These are phyloP conservation scores for Drosophila trichaetosa DNA, from an alignment of 2,888 invertebrate species.

Conservation along the genomic window DNA sequence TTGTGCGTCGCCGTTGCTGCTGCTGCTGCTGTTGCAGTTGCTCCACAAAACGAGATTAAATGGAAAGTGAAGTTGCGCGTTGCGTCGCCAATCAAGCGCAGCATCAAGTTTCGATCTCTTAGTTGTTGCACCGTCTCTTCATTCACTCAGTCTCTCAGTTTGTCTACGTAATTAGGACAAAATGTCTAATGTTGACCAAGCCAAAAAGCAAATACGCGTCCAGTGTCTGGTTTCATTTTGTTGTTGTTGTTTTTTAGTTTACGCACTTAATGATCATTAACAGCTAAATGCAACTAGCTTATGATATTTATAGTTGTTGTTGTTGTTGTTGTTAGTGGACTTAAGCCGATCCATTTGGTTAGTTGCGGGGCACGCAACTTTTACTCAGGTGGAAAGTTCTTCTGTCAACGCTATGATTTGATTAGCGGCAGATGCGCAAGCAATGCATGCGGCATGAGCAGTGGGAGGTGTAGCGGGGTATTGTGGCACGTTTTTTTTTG, in stretches of 20 bases:
- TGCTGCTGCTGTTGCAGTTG: slow-evolving; percentile 44
- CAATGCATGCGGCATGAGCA: slow-evolving; percentile 10
- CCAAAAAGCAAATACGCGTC: slow-evolving; percentile 72
- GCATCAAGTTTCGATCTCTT: slow-evolving; percentile 22
- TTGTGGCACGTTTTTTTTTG: slow-evolving; percentile 17
- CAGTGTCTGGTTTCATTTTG: slow-evolving; percentile 44
- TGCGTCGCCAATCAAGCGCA: slow-evolving; percentile 70
- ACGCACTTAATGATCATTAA: slow-evolving; percentile 58
- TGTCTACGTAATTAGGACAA: slow-evolving; percentile 79
- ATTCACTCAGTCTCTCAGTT: slow-evolving; percentile 44
- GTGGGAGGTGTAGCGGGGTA: not conserved
- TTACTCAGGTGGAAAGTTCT: slow-evolving; percentile 64
- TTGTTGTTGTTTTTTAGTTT: slow-evolving; percentile 28
- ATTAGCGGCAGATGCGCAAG: slow-evolving; percentile 56
- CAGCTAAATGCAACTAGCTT: slow-evolving; percentile 50
- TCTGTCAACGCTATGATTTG: slow-evolving; percentile 64
- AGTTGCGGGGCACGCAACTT: slow-evolving; percentile 43
- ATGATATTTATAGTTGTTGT: slow-evolving; percentile 14
- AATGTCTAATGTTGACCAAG: slow-evolving; percentile 77
- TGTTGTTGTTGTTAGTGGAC: slow-evolving; percentile 15
- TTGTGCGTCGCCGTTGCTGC: slow-evolving; percentile 55
- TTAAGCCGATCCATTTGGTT: slow-evolving; percentile 44
- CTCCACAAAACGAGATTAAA: slow-evolving; percentile 75
- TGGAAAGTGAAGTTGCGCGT: slow-evolving; percentile 78
- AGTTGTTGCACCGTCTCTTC: slow-evolving; percentile 10